A percentile compares a stretch with the other conserved stretches of the same genome.
These are phyloP conservation scores for Plebejus melissa DNA, from an alignment of 2,888 invertebrate species.

Conservation along the genomic window DNA sequence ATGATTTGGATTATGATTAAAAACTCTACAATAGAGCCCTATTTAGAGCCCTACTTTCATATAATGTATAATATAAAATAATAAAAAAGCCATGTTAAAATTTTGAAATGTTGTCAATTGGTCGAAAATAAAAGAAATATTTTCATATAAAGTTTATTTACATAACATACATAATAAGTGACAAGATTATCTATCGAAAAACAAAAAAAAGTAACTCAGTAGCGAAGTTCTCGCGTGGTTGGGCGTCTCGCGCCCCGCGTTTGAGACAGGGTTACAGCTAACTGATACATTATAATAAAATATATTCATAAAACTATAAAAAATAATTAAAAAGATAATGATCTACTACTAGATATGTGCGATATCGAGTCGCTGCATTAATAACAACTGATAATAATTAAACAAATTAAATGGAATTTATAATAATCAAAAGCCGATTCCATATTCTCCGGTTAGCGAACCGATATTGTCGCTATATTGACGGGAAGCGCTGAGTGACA, in stretches of 20 bases:
- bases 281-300: conserved; percentile 60
- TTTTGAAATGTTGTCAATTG: too few relatives aligned
- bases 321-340: conserved; percentile 37
- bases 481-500: conserved; percentile 16
- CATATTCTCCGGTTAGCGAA: not conserved
- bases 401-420: conserved; percentile 17
- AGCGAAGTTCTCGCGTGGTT: conserved; percentile 46
- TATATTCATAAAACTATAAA: conserved; percentile 40
- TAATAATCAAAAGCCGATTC: conserved; percentile 13
- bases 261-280: conserved; percentile 52
- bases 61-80: too few relatives aligned
- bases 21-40: too few relatives aligned
- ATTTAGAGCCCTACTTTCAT: too few relatives aligned
- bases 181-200: conserved; percentile 61
- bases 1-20: too few relatives aligned
- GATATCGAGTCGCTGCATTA: conserved; percentile 30
- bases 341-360: conserved; percentile 33
- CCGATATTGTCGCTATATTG: conserved; percentile 7
- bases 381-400: conserved; percentile 31
- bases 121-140: conserved; percentile 32
- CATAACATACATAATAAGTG: conserved; percentile 71
- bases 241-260: conserved; percentile 42
- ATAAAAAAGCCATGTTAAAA: too few relatives aligned
- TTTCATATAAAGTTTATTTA: conserved; percentile 70
- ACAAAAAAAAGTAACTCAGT: conserved; percentile 49